phyloP scores from a whole-genome alignment of 1,140 invertebrate genomes.

The Chironomus striatipennis region DNA sequence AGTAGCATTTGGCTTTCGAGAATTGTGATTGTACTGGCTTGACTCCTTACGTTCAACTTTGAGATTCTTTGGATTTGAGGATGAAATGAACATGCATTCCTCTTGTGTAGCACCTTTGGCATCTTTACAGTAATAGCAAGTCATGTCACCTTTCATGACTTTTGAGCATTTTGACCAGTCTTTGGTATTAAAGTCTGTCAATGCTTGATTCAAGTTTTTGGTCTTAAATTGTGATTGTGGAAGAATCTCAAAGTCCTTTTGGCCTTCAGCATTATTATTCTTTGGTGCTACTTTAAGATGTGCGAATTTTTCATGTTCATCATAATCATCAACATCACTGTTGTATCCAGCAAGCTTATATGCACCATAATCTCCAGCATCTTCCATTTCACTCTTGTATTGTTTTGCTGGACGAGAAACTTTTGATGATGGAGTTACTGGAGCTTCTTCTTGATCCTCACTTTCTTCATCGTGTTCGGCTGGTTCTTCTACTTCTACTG shows the following conservation, averaged over 20 bases:
- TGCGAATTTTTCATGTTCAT: constrained; percentile 41
- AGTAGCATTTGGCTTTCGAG: not conserved
- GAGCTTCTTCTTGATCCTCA: constrained; percentile 41
- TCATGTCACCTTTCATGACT: constrained; percentile 59
- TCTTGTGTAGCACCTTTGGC: constrained; percentile 57
- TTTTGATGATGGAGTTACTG: constrained; percentile 25
- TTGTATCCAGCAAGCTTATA: constrained; percentile 37
- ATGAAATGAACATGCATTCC: constrained; percentile 64
- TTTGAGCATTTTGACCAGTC: constrained; percentile 62
- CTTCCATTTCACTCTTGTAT: not conserved
- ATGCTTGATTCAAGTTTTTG: constrained; percentile 57
- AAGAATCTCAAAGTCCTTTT: not conserved
- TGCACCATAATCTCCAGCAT: not conserved
- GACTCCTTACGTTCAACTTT: constrained; percentile 16
- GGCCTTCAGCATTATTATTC: not conserved
- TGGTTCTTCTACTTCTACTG: constrained; percentile 42
- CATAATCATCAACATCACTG: constrained; percentile 40
- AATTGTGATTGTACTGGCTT: not conserved
- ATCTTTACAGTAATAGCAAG: constrained; percentile 60
- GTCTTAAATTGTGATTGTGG: constrained; percentile 26
- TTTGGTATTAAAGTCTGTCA: constrained; percentile 58
- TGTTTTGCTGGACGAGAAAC: constrained; percentile 15
- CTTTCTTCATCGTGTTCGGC: constrained; percentile 37
- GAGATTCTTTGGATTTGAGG: constrained; percentile 9
- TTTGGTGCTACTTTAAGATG: constrained; percentile 41